Evolutionary conservation across 2,797 vertebrate genomes (phyloP).

Genomic region (Garrulus glandarius): DNA sequence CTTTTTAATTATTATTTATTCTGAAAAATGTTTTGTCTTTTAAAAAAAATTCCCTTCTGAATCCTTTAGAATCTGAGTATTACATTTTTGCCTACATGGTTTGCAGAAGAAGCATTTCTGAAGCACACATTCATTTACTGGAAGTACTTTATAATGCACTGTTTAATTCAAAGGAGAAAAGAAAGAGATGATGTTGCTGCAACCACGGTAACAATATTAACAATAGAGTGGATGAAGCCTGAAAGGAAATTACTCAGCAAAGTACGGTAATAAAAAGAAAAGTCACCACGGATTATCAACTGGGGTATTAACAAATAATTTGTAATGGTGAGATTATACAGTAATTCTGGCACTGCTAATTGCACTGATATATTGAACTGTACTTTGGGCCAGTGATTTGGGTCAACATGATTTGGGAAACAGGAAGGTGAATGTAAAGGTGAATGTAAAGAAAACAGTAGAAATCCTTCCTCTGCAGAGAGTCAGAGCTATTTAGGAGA

Average conservation of each 20-base stretch:
- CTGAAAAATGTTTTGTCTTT: neutral
- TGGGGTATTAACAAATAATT: conserved; percentile 3
- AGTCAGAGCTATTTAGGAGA: neutral
- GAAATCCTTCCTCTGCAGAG: neutral
- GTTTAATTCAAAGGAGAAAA: conserved; percentile 16
- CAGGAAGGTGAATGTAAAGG: neutral
- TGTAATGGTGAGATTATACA: neutral
- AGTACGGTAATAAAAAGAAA: conserved; percentile 17
- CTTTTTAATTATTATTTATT: neutral
- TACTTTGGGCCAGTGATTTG: neutral
- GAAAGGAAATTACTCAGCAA: conserved; percentile 51
- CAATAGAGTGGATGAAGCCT: neutral
- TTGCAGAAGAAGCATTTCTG: neutral
- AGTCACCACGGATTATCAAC: conserved; percentile 3
- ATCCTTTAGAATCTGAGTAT: neutral
- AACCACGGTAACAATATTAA: conserved; percentile 10
- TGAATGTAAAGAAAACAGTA: neutral
- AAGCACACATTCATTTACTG: neutral
- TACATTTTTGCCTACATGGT: neutral
- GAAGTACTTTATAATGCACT: conserved; percentile 8
- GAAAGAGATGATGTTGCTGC: neutral
- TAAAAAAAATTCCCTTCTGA: neutral
- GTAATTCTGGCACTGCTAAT: neutral
- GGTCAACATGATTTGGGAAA: neutral
- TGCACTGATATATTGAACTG: neutral